Base-by-base conservation (phyloP, 2,888 invertebrate species). In the Trachelus iudaicus region DNA sequence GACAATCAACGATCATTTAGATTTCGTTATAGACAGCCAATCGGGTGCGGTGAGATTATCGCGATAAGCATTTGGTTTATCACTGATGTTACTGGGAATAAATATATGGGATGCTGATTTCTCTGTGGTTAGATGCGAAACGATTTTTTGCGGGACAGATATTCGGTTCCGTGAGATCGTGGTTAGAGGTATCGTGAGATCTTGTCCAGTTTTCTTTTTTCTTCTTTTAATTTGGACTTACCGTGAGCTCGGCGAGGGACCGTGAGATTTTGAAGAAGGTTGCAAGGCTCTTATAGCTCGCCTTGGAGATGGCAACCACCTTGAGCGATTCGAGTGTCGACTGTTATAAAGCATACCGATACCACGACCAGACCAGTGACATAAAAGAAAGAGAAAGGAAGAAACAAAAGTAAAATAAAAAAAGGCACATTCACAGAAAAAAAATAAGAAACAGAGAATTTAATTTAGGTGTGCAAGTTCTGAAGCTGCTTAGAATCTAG, bases 271-370 rank as follows among this genome's bases (percentile, higher is more conserved):
- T 77, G 80, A 77, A 75, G 81, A 76, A 77, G 56, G 9, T 56
- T 56, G 56, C 23, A 80, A 77, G 13, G 81, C 73, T 84, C 83
- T 89, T 83, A 86, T 81, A 79, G 82, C 82, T 83, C 88, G 86
- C 79, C 85, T 87, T 78, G 88, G 73, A 77, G 85, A 81, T 75
- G 86, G 82, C 85, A 82, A 76, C 83, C 85, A 82, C 84, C 85
- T 87, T 75, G 87, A 83, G 71, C 84, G 86, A 86, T 82, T 89
- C 87, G 84, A 82, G 79, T 86, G 87, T 79, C 83, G 85, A 85
- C 87, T 89, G 90, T 86, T 84, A 56, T 9, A 78, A 78, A 78
- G 78, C 73, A 78, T 78, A 78, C 35, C 78, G 75, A 78, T 23
- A 56, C 79, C 77, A 79, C 69, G 80, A 82, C 76, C 75, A 78